Evolutionary conservation across 2,797 vertebrate species (phyloP).

Genomic region (Parauchenoglanis punctatus): DNA sequence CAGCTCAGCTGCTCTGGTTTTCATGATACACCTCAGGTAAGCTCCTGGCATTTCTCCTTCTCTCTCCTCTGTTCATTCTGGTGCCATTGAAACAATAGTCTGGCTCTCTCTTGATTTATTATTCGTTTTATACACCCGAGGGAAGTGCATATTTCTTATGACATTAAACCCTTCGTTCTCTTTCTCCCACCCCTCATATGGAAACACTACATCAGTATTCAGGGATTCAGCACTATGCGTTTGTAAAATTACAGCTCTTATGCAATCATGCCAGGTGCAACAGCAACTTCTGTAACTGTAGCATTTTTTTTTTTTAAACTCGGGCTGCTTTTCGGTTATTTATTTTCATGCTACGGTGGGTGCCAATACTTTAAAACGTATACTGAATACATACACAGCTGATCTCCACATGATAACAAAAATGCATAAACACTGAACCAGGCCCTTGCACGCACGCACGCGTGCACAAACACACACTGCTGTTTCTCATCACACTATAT

Average conservation of each 20-base stretch:
- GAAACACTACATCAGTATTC: conserved; percentile 74
- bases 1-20: conserved; percentile 55
- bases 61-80: background rate
- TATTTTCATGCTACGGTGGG: conserved; percentile 68
- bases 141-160: too few relatives aligned
- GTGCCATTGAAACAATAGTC: conserved; percentile 24
- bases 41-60: background rate
- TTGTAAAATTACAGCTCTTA: conserved; percentile 76
- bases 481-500: background rate
- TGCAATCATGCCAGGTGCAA: conserved; percentile 76
- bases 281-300: conserved; percentile 71
- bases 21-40: conserved; percentile 43
- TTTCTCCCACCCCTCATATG: conserved; percentile 38
- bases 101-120: background rate
- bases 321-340: conserved; percentile 71
- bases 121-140: background rate
- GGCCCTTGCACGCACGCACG: background rate
- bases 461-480: background rate
- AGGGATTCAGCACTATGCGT: conserved; percentile 84
- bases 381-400: conserved; percentile 1
- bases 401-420: conserved; percentile 6
- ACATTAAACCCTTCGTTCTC: background rate
- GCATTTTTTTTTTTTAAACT: conserved; percentile 64
- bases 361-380: conserved; percentile 62
- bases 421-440: conserved; percentile 5